A percentile compares a stretch with the other conserved stretches of the same genome.
These are phyloP conservation scores for Disparrhopalites patrizii DNA, from an alignment of 2,888 invertebrate species.

Conservation along the genomic window DNA sequence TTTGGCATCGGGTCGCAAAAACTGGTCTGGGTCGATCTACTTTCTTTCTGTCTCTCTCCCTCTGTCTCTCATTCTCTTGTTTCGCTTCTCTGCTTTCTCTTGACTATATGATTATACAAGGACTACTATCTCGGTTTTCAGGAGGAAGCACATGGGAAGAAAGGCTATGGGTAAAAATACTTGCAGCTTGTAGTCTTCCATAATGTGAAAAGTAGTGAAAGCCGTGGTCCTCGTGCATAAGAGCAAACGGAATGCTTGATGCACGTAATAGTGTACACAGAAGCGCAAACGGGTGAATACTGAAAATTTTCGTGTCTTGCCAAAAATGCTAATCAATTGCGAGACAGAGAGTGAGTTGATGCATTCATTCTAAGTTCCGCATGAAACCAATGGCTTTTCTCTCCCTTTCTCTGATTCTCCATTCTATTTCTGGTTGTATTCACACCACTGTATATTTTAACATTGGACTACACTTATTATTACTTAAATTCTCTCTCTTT, in stretches of 20 bases:
- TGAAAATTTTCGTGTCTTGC: constrained; percentile 31
- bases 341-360: constrained; percentile 30
- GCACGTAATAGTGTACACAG: not conserved
- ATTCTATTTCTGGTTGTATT: constrained; percentile 22
- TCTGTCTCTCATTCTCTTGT: constrained; percentile 22
- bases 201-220: too few species aligned
- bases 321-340: constrained; percentile 47
- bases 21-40: constrained; percentile 27
- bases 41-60: constrained; percentile 20
- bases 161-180: too few species aligned
- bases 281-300: constrained; percentile 12
- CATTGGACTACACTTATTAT: not conserved
- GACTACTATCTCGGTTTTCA: not conserved
- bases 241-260: not conserved
- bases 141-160: not conserved
- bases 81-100: not conserved
- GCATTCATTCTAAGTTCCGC: constrained; percentile 23
- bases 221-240: too few species aligned
- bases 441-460: not conserved
- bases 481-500: not conserved
- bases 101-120: not conserved
- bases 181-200: too few species aligned
- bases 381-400: constrained; percentile 3
- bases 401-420: constrained; percentile 15
- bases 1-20: constrained; percentile 32